Evolutionary conservation across 2,113 vertebrate genomes (phyloP).

Genomic region (Xenopus tropicalis): DNA sequence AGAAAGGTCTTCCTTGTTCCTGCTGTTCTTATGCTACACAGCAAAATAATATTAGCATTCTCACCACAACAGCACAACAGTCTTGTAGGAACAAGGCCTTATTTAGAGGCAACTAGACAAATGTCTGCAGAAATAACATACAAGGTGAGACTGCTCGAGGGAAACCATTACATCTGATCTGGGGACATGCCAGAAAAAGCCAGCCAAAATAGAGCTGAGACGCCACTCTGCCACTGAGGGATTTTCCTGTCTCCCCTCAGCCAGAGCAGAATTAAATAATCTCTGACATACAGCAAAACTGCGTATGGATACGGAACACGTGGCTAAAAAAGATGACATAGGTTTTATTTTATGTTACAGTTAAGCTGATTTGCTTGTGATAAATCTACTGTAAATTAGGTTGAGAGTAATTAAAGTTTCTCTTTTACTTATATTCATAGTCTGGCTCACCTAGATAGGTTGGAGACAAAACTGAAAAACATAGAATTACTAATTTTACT

Average conservation of each 20-base stretch:
- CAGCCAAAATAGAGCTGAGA: slow-evolving; percentile 19
- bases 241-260: slow-evolving; percentile 16
- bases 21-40: not conserved
- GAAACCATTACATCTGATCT: slow-evolving; percentile 9
- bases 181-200: slow-evolving; percentile 7
- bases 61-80: not conserved
- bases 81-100: slow-evolving; percentile 13
- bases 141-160: slow-evolving; percentile 10
- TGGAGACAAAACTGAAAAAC: no score
- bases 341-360: not conserved
- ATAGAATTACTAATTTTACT: no score
- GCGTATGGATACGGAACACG: no score
- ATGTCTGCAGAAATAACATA: slow-evolving; percentile 7
- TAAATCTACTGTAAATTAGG: no score
- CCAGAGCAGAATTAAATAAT: not conserved
- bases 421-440: no score
- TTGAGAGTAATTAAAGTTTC: no score
- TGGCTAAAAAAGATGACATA: not conserved
- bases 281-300: slow-evolving; percentile 2
- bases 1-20: not conserved
- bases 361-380: not conserved
- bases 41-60: slow-evolving; percentile 4
- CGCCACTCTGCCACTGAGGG: slow-evolving; percentile 13
- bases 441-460: no score
- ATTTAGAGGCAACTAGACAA: not conserved